Evolutionary conservation across 2,797 vertebrate species (phyloP).

Genomic region (Parauchenoglanis ngamensis): DNA sequence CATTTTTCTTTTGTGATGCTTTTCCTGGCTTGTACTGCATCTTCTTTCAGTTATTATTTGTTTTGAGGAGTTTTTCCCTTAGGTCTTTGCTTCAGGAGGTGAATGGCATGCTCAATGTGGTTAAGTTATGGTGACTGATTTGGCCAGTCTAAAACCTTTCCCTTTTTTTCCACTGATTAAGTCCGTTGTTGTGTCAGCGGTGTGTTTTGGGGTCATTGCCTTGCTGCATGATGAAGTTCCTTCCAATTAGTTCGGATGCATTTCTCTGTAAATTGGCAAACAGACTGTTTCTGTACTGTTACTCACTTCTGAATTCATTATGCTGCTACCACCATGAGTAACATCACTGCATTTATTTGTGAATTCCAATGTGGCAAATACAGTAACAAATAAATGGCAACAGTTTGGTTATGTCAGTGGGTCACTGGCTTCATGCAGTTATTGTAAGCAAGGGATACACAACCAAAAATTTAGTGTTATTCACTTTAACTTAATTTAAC

Average conservation of each 20-base stretch:
- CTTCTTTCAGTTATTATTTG: conserved; percentile 1
- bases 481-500: too few relatives aligned
- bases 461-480: too few relatives aligned
- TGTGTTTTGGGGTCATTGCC: neutral
- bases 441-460: too few relatives aligned
- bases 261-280: neutral
- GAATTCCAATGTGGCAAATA: neutral
- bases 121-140: neutral
- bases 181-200: neutral
- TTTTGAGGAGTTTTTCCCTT: neutral
- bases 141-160: neutral
- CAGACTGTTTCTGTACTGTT: neutral
- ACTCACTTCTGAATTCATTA: neutral
- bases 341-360: neutral
- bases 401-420: neutral
- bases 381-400: too few relatives aligned
- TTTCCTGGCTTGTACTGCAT: neutral
- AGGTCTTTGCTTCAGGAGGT: neutral
- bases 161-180: neutral
- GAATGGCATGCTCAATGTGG: neutral
- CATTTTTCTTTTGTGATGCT: neutral
- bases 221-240: neutral
- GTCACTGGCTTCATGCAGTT: neutral
- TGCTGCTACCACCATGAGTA: neutral
- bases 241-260: neutral